Percentiles rank a stretch among this genome's conserved stretches.
phyloP scores from a whole-genome alignment of 2,888 invertebrate species.

The Anthrax anthrax region DNA sequence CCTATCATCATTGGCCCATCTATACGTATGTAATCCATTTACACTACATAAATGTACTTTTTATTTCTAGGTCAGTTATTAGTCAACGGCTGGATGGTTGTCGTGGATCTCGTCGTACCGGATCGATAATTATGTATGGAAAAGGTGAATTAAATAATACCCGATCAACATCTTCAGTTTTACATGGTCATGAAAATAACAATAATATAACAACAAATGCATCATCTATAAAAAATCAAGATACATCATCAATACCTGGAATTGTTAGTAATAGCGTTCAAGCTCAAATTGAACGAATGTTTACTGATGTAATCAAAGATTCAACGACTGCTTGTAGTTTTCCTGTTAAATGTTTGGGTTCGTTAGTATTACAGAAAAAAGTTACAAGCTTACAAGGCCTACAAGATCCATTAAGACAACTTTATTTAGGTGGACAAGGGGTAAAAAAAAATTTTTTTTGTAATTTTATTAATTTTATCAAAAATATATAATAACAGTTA shows the following conservation, averaged over 20 bases:
- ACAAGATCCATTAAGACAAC: constrained; percentile 61
- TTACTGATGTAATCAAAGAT: constrained; percentile 54
- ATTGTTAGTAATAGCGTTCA: constrained; percentile 52
- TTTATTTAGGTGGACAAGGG: constrained; percentile 40
- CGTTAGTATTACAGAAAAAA: constrained; percentile 60
- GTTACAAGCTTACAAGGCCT: constrained; percentile 71
- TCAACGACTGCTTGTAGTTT: constrained; percentile 44
- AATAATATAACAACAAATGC: neutral
- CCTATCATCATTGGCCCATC: no score
- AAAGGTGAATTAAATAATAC: constrained; percentile 32
- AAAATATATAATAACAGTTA: neutral
- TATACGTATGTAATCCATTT: no score
- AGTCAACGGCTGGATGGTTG: constrained; percentile 33
- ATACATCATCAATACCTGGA: constrained; percentile 20
- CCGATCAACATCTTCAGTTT: neutral
- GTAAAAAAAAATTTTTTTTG: constrained; percentile 16
- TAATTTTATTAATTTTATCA: neutral
- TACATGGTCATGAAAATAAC: neutral
- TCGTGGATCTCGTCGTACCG: constrained; percentile 31
- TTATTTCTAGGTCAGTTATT: constrained; percentile 24
- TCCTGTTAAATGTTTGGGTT: constrained; percentile 69
- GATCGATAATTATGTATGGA: constrained; percentile 35
- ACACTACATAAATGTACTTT: neutral
- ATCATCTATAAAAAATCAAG: constrained; percentile 7
- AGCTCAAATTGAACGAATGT: constrained; percentile 75